phyloP scores from a whole-genome alignment of 2,797 vertebrate species.

The Phataginus tricuspis region DNA sequence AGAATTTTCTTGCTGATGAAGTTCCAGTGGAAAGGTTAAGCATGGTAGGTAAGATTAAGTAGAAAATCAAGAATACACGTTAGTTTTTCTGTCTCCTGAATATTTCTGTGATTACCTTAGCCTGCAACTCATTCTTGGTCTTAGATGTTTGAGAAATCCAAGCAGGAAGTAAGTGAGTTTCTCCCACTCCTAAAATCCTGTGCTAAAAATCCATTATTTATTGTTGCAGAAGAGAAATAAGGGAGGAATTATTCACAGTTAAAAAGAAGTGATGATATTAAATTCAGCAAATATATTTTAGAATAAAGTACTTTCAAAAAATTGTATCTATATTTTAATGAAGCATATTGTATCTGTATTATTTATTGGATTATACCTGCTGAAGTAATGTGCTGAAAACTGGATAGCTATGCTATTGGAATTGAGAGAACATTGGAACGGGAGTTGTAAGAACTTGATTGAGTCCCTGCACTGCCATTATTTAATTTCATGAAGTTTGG shows the following conservation, averaged over 20 bases:
- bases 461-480: neutral
- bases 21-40: constrained; percentile 50
- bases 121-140: neutral
- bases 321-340: neutral
- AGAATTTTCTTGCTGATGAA: constrained; percentile 67
- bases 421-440: neutral
- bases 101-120: constrained; percentile 42
- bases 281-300: neutral
- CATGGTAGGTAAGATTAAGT: constrained; percentile 25
- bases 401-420: neutral
- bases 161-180: constrained; percentile 42
- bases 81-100: neutral
- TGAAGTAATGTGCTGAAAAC: neutral
- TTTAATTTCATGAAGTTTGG: neutral
- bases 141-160: constrained; percentile 45
- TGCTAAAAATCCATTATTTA: neutral
- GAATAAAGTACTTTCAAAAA: neutral
- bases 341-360: neutral
- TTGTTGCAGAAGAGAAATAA: constrained; percentile 11
- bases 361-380: neutral
- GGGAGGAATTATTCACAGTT: constrained; percentile 4
- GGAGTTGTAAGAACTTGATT: neutral
- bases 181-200: neutral
- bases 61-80: constrained; percentile 50
- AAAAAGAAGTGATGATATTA: constrained; percentile 18